Evolutionary conservation across 2,888 invertebrate species (phyloP), one percentile per base, ranked within the genome.

Genomic region (Boloria selene): DNA sequence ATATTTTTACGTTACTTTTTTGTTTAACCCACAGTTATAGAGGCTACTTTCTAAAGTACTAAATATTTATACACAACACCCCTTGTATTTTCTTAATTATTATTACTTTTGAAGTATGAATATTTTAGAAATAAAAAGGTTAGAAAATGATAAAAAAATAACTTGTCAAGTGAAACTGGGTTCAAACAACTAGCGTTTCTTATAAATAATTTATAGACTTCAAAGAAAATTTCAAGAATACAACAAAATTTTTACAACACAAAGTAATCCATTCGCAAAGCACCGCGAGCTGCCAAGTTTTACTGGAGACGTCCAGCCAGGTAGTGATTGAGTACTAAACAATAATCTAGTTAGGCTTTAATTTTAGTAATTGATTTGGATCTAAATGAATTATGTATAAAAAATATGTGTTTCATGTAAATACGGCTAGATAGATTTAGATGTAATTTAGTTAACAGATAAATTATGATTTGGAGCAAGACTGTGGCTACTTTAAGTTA

Each of bases 281-380:
- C n/a, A 47, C 16, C 26, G 31, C 47, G 31, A 16, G 31, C 26
- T 59, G 63, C 63, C 63, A 63, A 63, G 16, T 56, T 56, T 63
- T 56, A 63, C 63, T 63, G 63, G 63, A 63, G 18, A 44, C 56
- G 50, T 63, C 63, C 63, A 63, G 63, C 45, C 62, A 63, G 62
- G 55, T 56, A 26, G n/a, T 55, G 47, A 55, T 55, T 50, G 62
- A 49, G 49, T 31, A 54, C 13, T 13, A 63, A 55, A 18, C 38
- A 16, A 54, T 55, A n/a, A 38, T 38, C 17, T 59, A 47, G 1
- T 47, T 13, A 42, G 42, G 42, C 10, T 16, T 55, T 55, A 26
- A 49, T 59, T 49, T 49, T 26, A 31, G 16, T 49, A 49, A 49
- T 49, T 13, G 31, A 31, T 59, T 49, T n/a, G 26, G 26, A 16